phyloP scores from a whole-genome alignment of 92 coral and sea anemone genomes.

The Chrysogorgia sp. region DNA sequence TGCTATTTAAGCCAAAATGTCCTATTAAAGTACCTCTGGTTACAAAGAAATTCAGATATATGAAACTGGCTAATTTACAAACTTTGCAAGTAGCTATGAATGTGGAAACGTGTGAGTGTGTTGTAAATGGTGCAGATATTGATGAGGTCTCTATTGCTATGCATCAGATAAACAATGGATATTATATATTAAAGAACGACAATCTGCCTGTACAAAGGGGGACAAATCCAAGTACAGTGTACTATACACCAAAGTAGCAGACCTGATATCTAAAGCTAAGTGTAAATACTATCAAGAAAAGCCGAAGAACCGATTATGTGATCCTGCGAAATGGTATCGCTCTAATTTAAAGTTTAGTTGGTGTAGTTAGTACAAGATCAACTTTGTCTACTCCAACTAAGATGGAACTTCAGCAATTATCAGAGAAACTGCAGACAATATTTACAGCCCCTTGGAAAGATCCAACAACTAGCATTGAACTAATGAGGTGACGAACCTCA shows the following conservation, averaged over 20 bases:
- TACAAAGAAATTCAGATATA: not conserved
- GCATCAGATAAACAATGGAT: constrained; percentile 18
- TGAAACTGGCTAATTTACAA: not conserved
- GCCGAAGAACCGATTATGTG: not conserved
- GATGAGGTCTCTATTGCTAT: not conserved
- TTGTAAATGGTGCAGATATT: constrained; percentile 2
- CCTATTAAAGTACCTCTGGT: not conserved
- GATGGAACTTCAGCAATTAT: too few species aligned
- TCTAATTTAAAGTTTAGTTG: too few species aligned
- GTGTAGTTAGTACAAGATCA: too few species aligned
- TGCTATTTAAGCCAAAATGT: not conserved
- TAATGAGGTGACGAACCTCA: too few species aligned
- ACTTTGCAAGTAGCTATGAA: not conserved
- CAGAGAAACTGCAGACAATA: too few species aligned
- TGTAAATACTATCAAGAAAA: not conserved
- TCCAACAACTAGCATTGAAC: too few species aligned
- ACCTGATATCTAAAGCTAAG: constrained; percentile 11
- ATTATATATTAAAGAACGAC: constrained; percentile 1
- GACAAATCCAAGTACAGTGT: not conserved
- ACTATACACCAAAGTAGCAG: not conserved
- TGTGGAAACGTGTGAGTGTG: constrained; percentile 3
- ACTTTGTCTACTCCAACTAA: too few species aligned
- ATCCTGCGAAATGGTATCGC: too few species aligned
- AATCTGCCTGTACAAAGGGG: not conserved
- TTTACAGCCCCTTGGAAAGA: too few species aligned